Percentiles rank a stretch among this genome's conserved stretches.
phyloP scores from a whole-genome alignment of 2,113 vertebrate species.

The Carassius carassius region DNA sequence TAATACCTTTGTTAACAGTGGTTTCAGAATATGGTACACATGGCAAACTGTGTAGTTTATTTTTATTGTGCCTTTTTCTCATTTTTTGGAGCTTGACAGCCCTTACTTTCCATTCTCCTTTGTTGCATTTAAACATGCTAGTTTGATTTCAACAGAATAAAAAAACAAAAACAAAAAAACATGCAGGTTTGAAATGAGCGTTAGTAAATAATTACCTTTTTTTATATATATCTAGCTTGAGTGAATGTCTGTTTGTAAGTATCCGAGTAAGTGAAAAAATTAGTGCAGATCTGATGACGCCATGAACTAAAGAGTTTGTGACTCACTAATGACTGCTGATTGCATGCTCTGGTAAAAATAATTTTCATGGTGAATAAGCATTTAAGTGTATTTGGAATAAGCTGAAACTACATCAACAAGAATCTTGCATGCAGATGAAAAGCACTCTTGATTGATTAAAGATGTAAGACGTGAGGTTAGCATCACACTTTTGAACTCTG shows the following conservation, averaged over 20 bases:
- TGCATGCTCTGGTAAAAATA: background rate
- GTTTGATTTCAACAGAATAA: background rate
- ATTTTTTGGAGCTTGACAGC: background rate
- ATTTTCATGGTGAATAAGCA: background rate
- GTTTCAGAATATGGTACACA: no score
- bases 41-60: no score
- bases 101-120: background rate
- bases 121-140: background rate
- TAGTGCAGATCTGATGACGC: background rate
- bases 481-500: constrained; percentile 15
- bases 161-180: background rate
- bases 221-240: background rate
- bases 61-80: no score
- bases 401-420: background rate
- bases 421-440: background rate
- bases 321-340: background rate
- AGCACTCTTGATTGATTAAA: constrained; percentile 1
- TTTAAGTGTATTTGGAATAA: constrained; percentile 4
- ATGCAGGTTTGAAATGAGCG: background rate
- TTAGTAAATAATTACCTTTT: background rate
- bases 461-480: background rate
- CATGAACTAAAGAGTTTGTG: background rate
- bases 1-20: no score
- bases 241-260: background rate
- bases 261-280: background rate